These are phyloP conservation scores for Neosilurus hyrtlii DNA, from an alignment of 2,797 vertebrate genomes.

Conservation along the genomic window DNA sequence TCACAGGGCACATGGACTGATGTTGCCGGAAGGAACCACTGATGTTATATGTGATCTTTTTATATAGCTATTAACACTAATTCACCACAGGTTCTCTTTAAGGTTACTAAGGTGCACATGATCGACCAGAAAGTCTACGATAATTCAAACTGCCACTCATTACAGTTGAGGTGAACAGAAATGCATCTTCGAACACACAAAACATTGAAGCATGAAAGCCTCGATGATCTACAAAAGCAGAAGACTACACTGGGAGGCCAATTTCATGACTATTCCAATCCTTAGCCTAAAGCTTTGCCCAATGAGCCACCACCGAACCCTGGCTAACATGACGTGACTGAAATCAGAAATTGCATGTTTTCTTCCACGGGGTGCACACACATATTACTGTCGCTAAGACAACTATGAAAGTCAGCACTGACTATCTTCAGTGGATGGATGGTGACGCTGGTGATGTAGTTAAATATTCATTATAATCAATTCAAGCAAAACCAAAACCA, in stretches of 20 bases:
- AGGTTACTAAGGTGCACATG: too few relatives aligned
- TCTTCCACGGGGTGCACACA: neutral
- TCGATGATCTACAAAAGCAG: neutral
- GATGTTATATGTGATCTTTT: too few relatives aligned
- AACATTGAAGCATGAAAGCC: neutral
- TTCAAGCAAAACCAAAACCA: neutral
- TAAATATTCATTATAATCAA: neutral
- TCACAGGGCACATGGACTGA: too few relatives aligned
- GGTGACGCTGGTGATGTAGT: neutral
- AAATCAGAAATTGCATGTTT: neutral
- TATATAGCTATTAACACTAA: too few relatives aligned
- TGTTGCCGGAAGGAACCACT: too few relatives aligned
- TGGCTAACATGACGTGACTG: neutral
- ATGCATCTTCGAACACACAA: neutral
- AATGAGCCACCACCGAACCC: neutral
- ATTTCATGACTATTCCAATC: neutral
- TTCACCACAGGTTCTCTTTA: too few relatives aligned
- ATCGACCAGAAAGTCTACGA: neutral
- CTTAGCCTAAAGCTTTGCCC: neutral
- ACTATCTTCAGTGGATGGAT: neutral
- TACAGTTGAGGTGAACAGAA: neutral
- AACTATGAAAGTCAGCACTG: neutral
- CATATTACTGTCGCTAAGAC: neutral
- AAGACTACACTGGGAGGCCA: neutral
- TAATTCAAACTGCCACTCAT: neutral